These are phyloP conservation scores for Andrena camellia DNA, from an alignment of 2,888 invertebrate species.

Conservation along the genomic window DNA sequence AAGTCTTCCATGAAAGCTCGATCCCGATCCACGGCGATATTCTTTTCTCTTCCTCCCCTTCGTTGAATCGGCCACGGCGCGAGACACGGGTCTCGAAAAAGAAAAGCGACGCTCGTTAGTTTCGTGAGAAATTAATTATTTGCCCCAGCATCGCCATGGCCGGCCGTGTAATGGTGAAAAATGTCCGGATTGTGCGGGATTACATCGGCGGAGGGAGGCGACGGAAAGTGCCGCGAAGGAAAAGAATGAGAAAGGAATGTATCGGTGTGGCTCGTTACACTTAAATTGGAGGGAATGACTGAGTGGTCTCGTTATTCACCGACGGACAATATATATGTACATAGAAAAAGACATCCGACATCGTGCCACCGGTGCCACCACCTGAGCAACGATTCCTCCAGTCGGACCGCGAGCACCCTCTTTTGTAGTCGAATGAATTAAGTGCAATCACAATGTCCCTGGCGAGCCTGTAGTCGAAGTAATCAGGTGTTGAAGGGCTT, in stretches of 20 bases:
- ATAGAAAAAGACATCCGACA: constrained; percentile 78
- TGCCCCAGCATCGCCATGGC: constrained; percentile 80
- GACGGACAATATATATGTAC: constrained; percentile 78
- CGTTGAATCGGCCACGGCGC: constrained; percentile 49
- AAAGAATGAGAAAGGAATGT: constrained; percentile 84
- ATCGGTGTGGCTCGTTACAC: constrained; percentile 85
- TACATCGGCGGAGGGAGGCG: constrained; percentile 76
- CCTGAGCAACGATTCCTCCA: constrained; percentile 65
- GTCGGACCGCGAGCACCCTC: constrained; percentile 45
- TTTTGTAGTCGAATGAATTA: constrained; percentile 68
- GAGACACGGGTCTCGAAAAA: constrained; percentile 67
- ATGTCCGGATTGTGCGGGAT: constrained; percentile 85
- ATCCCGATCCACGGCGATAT: constrained; percentile 38
- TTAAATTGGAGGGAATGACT: constrained; percentile 85
- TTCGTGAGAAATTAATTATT: constrained; percentile 85
- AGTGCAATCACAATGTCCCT: constrained; percentile 55
- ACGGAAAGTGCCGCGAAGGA: constrained; percentile 63
- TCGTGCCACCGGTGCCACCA: constrained; percentile 42
- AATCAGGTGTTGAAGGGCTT: constrained; percentile 63
- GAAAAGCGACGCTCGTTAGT: constrained; percentile 83
- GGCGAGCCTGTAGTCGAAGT: constrained; percentile 44
- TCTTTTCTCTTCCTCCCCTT: constrained; percentile 30
- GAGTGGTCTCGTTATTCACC: constrained; percentile 85
- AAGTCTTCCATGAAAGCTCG: constrained; percentile 1
- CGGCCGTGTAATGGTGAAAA: constrained; percentile 84